Evolutionary conservation across 2,113 vertebrate species (phyloP), one percentile per base, ranked within the genome.

Genomic region (Oryzias celebensis): DNA sequence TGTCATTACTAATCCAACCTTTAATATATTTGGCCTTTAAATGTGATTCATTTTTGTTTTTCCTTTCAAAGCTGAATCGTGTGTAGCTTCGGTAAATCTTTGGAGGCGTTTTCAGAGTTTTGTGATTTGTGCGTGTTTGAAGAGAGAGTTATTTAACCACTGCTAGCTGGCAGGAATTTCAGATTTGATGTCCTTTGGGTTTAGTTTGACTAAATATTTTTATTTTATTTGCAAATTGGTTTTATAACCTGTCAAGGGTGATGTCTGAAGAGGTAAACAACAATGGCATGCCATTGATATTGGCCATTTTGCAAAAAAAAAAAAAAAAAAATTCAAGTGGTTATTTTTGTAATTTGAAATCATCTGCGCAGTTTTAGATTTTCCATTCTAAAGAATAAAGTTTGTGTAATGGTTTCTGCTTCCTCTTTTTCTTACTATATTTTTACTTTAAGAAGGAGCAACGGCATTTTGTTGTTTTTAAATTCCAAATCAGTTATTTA

Each of bases 381-480:
- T 80, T 66, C 44, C 80, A 81, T 82, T 58, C 57, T 74, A 60
- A 87, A 68, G 55, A 87, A 78, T 84, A 69, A 77, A 79, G 47
- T 85, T 85, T 83, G 79, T 86, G 73, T 87, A 85, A 78, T 57
- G 45, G 58, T 78, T 81, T 79, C 81, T 70, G 84, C 73, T 77
- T 83, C 69, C 82, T 75, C 52, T 48, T 47, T 41, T 57, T 36
- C 65, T 87, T 81, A 68, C 89, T 85, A 78, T 59, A 71, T 65
- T 36, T 81, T 85, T 82, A 67, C 87, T 83, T 90, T 85, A 86
- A 85, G 61, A 86, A 89, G 89, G 90, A 88, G 88, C 72, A 65
- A 66, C 75, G 61, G 80, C 66, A 87, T 82, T 83, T 89, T 82
- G 80, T 90, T 86, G 82, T 70, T 75, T 58, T 68, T 60, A 78